These are phyloP conservation scores for Trichopria drosophilae DNA, from an alignment of 2,888 invertebrate species.

Conservation along the genomic window DNA sequence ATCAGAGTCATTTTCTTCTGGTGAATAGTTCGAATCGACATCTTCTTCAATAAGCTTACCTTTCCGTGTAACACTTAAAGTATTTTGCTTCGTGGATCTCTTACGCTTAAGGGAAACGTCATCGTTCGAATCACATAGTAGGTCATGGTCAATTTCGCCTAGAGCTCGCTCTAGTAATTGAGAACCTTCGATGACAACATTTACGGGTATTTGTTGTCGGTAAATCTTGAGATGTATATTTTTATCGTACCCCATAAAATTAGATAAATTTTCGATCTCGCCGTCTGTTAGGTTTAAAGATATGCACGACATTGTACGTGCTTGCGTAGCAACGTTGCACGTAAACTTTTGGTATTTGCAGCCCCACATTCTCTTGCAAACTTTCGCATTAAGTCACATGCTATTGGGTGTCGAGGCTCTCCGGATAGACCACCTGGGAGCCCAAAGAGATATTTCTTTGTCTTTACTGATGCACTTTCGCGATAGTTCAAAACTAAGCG, in stretches of 20 bases:
- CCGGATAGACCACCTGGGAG: not conserved
- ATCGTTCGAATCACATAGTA: no score
- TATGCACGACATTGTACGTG: slow-evolving; percentile 12
- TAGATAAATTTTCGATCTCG: not conserved
- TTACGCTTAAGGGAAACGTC: no score
- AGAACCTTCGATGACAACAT: slow-evolving; percentile 4
- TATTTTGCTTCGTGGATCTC: no score
- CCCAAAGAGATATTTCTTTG: slow-evolving; percentile 15
- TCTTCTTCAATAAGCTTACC: no score
- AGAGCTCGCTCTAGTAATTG: slow-evolving; percentile 4
- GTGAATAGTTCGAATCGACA: no score
- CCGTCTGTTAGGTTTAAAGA: not conserved
- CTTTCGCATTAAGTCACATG: slow-evolving; percentile 8
- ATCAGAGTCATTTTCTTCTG: no score
- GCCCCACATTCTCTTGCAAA: slow-evolving; percentile 1
- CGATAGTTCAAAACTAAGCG: not conserved
- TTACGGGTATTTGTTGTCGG: not conserved
- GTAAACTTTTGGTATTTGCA: not conserved
- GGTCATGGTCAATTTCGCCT: no score
- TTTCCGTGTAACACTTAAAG: no score
- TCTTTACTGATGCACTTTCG: not conserved
- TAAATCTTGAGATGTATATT: slow-evolving; percentile 13
- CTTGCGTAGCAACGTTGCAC: slow-evolving; percentile 12
- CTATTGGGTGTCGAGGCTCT: no score
- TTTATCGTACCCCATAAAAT: slow-evolving; percentile 14